Base-by-base conservation (phyloP, 2,113 vertebrate genomes). In the Pardalotus punctatus region DNA sequence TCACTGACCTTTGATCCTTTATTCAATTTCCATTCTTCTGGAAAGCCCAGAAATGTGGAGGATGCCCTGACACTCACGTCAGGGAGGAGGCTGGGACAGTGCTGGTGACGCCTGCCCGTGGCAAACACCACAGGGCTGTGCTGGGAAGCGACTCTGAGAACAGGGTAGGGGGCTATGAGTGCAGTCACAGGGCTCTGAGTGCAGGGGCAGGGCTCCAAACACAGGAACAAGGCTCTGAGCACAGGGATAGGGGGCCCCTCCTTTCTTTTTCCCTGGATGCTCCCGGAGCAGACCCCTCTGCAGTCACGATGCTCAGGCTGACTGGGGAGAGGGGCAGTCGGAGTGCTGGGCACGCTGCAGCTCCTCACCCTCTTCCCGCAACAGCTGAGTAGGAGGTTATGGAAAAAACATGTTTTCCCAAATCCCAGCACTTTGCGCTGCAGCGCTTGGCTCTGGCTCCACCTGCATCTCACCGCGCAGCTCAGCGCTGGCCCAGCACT, bases 1-100 rank as follows among this genome's bases (percentile, higher is more conserved):
- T 90, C 93, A 21, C 48, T 97, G 97, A 97, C 96, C 96, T 97
- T 90, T 96, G 96, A 94, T 89, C 93, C 91, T 94, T 86, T 74
- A 79, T 77, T 81, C 93, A 31, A 93, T 96, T 69, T 24, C 51
- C 88, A n/a, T 64, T 90, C 94, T 92, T 67, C 67, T 69, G 95
- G 95, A 96, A 79, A 93, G 47, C 35, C 9, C 23, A 47, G 79
- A 36, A 64, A 43, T 12, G 47, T 38, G 15, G 60, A 83, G 88
- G 67, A 31, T 33, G 89, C 43, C 66, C 73, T 9, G 51, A 11
- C 22, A 21, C 50, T 60, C 25, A 15, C 2, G 1, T 0, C 50
- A 21, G 81, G 60, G 73, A 58, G 79, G 73, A 27, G 62, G 85
- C 31, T 42, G 88, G 50, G 11, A 12, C 11, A 15, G 19, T 1